Evolutionary conservation across 2,888 invertebrate genomes (phyloP).

Genomic region (Drosophila dives): DNA sequence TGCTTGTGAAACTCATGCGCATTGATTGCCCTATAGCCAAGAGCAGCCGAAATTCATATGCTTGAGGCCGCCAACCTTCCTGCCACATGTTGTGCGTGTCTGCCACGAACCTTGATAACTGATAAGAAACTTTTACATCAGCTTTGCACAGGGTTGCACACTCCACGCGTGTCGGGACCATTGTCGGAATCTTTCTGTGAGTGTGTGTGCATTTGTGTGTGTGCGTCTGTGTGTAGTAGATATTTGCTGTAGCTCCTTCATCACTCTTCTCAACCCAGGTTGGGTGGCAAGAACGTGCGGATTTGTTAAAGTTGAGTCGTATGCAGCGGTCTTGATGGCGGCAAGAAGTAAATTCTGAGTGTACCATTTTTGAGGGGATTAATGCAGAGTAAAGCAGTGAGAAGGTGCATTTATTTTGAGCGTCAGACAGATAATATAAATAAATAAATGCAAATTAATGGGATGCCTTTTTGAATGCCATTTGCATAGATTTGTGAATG

Average conservation of each 20-base stretch:
- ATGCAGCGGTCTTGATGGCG: constrained; percentile 61
- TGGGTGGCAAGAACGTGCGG: constrained; percentile 22
- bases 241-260: constrained; percentile 32
- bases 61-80: constrained; percentile 64
- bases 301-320: constrained; percentile 48
- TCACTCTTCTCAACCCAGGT: neutral
- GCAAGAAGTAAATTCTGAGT: constrained; percentile 10
- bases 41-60: constrained; percentile 55
- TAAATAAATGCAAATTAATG: constrained; percentile 24
- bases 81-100: constrained; percentile 78
- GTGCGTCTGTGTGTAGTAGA: constrained; percentile 19
- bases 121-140: constrained; percentile 77
- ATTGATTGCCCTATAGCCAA: constrained; percentile 59
- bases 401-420: neutral
- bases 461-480: constrained; percentile 11
- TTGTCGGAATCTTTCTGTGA: constrained; percentile 69
- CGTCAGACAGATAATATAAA: constrained; percentile 15
- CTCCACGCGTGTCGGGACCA: constrained; percentile 48
- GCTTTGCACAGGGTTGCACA: constrained; percentile 73
- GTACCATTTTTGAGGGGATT: neutral
- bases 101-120: constrained; percentile 73
- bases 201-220: constrained; percentile 7
- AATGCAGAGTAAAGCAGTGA: neutral
- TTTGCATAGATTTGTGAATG: neutral
- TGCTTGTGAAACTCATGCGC: constrained; percentile 60